Conservation (phyloP, 1,140 invertebrate species). For the Platorchestia sp. region DNA sequence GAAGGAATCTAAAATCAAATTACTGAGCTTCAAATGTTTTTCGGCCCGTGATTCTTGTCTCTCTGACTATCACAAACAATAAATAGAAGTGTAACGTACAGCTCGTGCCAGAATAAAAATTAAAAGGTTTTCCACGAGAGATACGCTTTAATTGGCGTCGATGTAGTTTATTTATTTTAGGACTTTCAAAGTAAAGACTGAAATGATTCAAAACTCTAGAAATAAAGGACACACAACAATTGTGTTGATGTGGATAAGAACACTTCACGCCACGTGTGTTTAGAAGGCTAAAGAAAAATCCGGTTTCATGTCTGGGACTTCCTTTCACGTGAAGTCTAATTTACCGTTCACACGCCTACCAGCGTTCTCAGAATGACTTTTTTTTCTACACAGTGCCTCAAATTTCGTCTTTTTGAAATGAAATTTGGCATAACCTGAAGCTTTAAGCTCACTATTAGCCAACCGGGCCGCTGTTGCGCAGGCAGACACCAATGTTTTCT, state of each 20-base stretch:
- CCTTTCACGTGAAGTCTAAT: not conserved
- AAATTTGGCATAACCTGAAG: too few species aligned
- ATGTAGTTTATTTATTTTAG: not conserved
- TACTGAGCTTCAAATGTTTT: not conserved
- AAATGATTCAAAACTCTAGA: not conserved
- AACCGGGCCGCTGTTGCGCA: too few species aligned
- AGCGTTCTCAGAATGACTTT: too few species aligned
- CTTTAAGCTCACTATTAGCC: too few species aligned
- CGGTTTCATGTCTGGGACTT: not conserved
- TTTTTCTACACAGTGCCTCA: not conserved
- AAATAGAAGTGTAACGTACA: not conserved
- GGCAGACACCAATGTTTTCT: too few species aligned
- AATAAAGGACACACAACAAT: not conserved
- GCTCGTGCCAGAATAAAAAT: too few species aligned
- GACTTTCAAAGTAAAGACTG: not conserved
- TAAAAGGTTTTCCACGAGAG: not conserved
- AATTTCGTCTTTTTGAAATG: not conserved
- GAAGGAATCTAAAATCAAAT: not conserved
- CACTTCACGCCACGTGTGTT: not conserved
- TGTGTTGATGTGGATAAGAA: not conserved
- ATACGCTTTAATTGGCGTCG: not conserved
- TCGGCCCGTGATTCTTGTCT: not conserved
- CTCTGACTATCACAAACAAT: not conserved
- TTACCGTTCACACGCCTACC: not conserved
- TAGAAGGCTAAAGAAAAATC: not conserved